Conservation (phyloP, 2,113 vertebrate genomes). For the Sceloporus undulatus region DNA sequence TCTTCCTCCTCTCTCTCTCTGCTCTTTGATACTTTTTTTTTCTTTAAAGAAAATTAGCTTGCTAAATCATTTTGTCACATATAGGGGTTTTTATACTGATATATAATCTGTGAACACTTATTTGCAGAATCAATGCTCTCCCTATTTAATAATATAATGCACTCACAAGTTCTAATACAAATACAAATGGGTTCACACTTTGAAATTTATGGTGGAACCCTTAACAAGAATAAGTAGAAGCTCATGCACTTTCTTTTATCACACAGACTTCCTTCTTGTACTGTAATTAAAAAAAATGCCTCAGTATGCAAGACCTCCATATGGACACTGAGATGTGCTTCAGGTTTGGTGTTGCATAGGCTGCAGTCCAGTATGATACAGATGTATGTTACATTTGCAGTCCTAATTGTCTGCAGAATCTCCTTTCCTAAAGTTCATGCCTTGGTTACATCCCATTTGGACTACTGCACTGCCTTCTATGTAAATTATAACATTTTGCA, state of each 20-base stretch:
- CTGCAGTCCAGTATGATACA: neutral
- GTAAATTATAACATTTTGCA: too few relatives aligned
- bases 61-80: slow-evolving; percentile 19
- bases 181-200: neutral
- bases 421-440: neutral
- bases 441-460: too few relatives aligned
- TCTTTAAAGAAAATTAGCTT: neutral
- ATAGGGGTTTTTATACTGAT: neutral
- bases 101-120: neutral
- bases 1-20: neutral
- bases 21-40: neutral
- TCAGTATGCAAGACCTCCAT: neutral
- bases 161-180: neutral
- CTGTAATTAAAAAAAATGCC: neutral
- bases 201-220: neutral
- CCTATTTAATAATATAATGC: neutral
- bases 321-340: neutral
- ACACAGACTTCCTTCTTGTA: too few relatives aligned
- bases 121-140: neutral
- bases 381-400: neutral
- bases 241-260: neutral
- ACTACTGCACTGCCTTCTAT: too few relatives aligned
- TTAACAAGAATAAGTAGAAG: neutral
- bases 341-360: too few relatives aligned
- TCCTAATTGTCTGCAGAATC: neutral